Conservation (phyloP, 2,113 vertebrate genomes). For the Varanus salvator region DNA sequence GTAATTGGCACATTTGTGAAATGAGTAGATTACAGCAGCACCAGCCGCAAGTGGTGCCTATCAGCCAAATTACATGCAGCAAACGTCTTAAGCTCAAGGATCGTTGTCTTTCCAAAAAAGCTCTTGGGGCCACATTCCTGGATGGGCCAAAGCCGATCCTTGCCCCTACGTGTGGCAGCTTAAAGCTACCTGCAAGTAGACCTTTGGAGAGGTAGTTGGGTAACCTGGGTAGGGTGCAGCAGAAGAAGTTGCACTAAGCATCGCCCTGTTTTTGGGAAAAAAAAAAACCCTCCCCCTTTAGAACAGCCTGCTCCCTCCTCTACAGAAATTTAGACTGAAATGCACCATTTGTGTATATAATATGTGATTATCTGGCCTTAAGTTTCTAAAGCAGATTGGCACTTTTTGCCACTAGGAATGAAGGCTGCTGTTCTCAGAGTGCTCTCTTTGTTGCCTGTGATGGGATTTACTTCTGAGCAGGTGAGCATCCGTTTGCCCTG, state of each 20-base stretch:
- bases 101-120: too few species aligned
- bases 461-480: neutral
- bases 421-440: too few species aligned
- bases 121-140: too few species aligned
- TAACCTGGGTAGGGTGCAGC: neutral
- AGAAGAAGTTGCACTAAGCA: neutral
- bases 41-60: too few species aligned
- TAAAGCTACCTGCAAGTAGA: too few species aligned
- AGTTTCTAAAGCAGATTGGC: neutral
- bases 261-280: neutral
- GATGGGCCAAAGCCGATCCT: too few species aligned
- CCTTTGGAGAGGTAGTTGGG: neutral
- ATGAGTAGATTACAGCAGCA: too few species aligned
- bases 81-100: too few species aligned
- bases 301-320: neutral
- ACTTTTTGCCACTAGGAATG: too few species aligned
- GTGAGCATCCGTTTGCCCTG: too few species aligned
- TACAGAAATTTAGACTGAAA: neutral
- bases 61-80: too few species aligned
- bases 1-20: neutral
- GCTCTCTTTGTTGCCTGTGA: neutral
- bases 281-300: neutral
- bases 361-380: neutral
- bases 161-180: too few species aligned
- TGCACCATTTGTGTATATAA: neutral